Evolutionary conservation across 1,140 invertebrate genomes (phyloP), one percentile per base, ranked within the genome.

Genomic region (Oryctes rhinoceros): DNA sequence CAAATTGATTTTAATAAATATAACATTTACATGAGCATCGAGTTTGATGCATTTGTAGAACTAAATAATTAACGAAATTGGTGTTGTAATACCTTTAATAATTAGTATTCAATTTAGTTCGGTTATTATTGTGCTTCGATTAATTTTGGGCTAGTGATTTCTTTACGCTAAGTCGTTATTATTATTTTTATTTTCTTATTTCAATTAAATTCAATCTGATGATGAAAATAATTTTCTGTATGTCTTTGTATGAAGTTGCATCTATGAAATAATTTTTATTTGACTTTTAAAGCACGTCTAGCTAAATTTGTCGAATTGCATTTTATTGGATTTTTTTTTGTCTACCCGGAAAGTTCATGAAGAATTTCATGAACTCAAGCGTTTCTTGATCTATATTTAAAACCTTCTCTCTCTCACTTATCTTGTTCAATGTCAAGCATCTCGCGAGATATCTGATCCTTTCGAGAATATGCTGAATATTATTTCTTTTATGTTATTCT

Each of bases 381-480:
- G 13, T 13, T 53, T 53, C 49, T 53, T 53, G 49, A 53, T 53
- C 49, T 53, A 53, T 53, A 53, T 53, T 53, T 53, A 53, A 53
- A 53, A 53, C 49, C 13, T 18, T 53, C 49, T 18, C 49, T 18
- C n/a, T 18, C 49, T 18, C n/a, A 53, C n/a, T 53, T 53, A 15
- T 53, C 49, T 53, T 18, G 13, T 53, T 53, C 49, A 53, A 53
- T 53, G 49, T 53, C 49, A 53, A 53, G 49, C 9, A 53, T 18
- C 49, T 15, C 49, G n/a, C n/a, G 49, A 4, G 49, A 53, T 53
- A 53, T 53, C 49, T 53, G 49, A 53, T 53, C n/a, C 13, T 53
- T 53, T 18, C 49, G 6, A 44, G 49, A 53, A 53, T 53, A 53
- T 53, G 49, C 49, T 53, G 49, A 53, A 53, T 53, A 53, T 48